Conservation (phyloP, 2,888 invertebrate species). For the Pristionchus mayeri region DNA sequence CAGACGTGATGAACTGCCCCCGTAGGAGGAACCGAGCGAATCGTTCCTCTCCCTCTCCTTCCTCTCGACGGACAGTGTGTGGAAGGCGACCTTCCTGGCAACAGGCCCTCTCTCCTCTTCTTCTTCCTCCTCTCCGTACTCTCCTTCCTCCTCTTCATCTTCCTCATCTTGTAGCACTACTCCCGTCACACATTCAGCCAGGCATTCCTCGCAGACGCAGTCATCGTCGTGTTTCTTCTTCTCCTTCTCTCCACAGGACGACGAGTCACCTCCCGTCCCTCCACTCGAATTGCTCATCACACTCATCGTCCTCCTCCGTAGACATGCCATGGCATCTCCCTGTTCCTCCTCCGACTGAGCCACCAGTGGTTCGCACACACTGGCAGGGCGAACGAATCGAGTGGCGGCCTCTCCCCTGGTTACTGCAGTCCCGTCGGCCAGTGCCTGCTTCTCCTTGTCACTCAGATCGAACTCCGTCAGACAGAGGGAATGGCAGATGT, state of each 20-base stretch:
- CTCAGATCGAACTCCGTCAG: constrained; percentile 80
- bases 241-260: background rate
- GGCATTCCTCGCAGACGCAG: constrained; percentile 58
- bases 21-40: constrained; percentile 18
- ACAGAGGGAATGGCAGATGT: constrained; percentile 79
- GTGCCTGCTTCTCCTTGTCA: constrained; percentile 55
- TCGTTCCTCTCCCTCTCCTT: constrained; percentile 46
- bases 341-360: constrained; percentile 41
- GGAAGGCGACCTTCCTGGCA: constrained; percentile 44
- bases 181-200: constrained; percentile 51
- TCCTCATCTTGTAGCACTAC: constrained; percentile 48
- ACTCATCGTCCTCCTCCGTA: constrained; percentile 58
- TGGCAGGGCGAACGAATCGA: constrained; percentile 31
- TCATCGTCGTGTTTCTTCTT: constrained; percentile 55
- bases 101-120: constrained; percentile 13
- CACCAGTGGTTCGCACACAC: constrained; percentile 42
- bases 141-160: constrained; percentile 31
- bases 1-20: constrained; percentile 57
- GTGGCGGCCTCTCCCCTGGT: constrained; percentile 44
- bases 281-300: constrained; percentile 46
- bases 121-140: constrained; percentile 32
- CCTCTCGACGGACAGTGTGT: constrained; percentile 46
- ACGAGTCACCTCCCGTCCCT: constrained; percentile 34
- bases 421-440: constrained; percentile 37
- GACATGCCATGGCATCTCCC: constrained; percentile 62